phyloP scores from a whole-genome alignment of 2,113 vertebrate genomes.

The Morone chrysops region DNA sequence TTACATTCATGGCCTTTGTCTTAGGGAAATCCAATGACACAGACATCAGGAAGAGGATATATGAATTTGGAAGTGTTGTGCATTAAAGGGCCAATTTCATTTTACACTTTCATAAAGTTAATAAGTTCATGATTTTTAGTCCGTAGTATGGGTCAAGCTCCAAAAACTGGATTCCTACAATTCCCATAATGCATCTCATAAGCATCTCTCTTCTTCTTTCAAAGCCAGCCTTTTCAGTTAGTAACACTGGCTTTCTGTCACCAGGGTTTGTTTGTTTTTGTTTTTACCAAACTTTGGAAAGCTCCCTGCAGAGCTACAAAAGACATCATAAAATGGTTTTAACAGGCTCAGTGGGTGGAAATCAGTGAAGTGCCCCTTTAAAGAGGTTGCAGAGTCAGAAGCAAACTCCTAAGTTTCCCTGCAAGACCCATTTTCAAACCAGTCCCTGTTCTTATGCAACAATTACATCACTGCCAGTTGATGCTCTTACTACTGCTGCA shows the following conservation, averaged over 20 bases:
- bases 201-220: background rate
- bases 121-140: background rate
- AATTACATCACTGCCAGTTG: background rate
- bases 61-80: background rate
- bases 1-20: background rate
- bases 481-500: background rate
- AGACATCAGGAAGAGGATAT: background rate
- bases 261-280: background rate
- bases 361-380: background rate
- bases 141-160: background rate
- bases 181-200: background rate
- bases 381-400: background rate
- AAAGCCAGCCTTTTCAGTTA: background rate
- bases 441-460: background rate
- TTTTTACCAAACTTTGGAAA: background rate
- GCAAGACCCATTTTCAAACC: background rate
- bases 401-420: background rate
- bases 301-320: background rate
- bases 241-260: background rate
- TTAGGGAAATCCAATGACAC: background rate
- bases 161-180: background rate
- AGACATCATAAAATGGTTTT: background rate
- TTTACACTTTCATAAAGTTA: no score
- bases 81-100: background rate
- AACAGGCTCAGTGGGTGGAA: background rate